These are phyloP conservation scores for Bradysia coprophila DNA, from an alignment of 1,140 invertebrate genomes.

Conservation along the genomic window DNA sequence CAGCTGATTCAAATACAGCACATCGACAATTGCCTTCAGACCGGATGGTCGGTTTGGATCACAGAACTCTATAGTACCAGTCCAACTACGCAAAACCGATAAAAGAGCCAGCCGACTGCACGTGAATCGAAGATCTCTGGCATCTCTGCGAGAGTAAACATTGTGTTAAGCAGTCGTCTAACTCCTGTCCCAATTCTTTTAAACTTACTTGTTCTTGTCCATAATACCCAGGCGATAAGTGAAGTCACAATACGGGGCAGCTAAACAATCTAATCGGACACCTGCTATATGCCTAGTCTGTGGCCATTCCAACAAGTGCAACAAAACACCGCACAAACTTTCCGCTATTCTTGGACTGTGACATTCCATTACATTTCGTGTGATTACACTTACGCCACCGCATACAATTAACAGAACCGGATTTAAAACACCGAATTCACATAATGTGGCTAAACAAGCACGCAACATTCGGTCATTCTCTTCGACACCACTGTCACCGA, in stretches of 20 bases:
- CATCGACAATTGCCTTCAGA: conserved; percentile 66
- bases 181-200: too few species aligned
- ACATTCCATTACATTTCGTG: conserved; percentile 62
- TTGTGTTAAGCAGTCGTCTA: background rate
- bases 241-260: conserved; percentile 84
- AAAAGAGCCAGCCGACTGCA: conserved; percentile 69
- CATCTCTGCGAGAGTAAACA: conserved; percentile 40
- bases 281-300: conserved; percentile 51
- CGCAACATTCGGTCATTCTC: conserved; percentile 63
- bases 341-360: conserved; percentile 63
- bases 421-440: conserved; percentile 74
- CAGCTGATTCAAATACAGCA: conserved; percentile 68
- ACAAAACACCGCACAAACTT: conserved; percentile 66
- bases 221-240: conserved; percentile 46
- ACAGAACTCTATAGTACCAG: conserved; percentile 73
- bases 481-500: conserved; percentile 60
- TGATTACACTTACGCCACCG: conserved; percentile 65
- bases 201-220: conserved; percentile 30
- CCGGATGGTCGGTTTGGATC: conserved; percentile 49
- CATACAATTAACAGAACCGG: conserved; percentile 58
- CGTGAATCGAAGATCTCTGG: conserved; percentile 59
- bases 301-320: conserved; percentile 74
- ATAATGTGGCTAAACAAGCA: conserved; percentile 65
- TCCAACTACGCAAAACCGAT: conserved; percentile 75
- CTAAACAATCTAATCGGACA: conserved; percentile 62